Evolutionary conservation across 2,797 vertebrate species (phyloP), one percentile per base, ranked within the genome.

Genomic region (Crypturellus tataupa): DNA sequence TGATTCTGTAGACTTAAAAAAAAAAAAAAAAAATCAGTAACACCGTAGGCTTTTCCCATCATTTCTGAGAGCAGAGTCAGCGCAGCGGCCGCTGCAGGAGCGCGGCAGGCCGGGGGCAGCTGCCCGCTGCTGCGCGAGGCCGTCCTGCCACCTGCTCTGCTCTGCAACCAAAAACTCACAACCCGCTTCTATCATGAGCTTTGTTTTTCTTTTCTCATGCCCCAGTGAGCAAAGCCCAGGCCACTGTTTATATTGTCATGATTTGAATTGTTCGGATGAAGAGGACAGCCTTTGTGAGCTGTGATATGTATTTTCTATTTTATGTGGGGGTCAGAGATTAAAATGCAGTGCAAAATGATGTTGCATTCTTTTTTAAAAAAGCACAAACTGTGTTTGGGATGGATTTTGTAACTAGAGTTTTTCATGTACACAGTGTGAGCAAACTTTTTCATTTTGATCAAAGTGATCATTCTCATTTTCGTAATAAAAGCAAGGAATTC

Each of bases 401-500:
- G 97, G 86, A 95, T 90, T 97, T 98, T 98, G 96, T 98, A 98
- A 96, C 96, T 97, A 62, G 96, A 97, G 95, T 97, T 97, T 94
- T 97, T 97, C 97, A 97, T 97, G 97, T 97, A 96, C 94, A 93
- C 96, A 56, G 97, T 97, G 96, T 97, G 97, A 97, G 93, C 96
- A 94, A 86, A 95, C 92, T 91, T 94, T 94, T 97, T 97, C 96
- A 97, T 97, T 98, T 98, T 97, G 98, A 97, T 98, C 97, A 96
- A 97, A 97, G 94, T 97, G 97, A 97, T 97, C 97, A 94, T 97
- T 97, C 96, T 95, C 97, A 87, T 93, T 98, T 98, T 98, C 97
- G 80, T 98, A 98, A 98, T 98, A 98, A 98, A 98, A 97, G 62
- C 95, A 33, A 97, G 96, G 97, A 97, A 94, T 95, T 91, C 47